phyloP scores from a whole-genome alignment of 2,797 vertebrate species.

The Crax fasciolata region DNA sequence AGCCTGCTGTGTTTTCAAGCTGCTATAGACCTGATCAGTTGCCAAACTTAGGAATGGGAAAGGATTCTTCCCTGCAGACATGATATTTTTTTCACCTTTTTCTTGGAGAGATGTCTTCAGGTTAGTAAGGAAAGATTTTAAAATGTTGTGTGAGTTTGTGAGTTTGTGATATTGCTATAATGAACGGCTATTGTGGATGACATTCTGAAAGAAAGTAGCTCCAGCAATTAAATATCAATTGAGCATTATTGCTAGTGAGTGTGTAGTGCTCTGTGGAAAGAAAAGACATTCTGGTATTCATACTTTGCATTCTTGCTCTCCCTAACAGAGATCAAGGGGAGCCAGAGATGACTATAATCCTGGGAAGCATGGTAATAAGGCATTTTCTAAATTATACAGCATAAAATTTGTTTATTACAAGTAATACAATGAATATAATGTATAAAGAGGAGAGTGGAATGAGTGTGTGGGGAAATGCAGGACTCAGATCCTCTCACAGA shows the following conservation, averaged over 20 bases:
- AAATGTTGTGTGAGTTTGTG: not conserved
- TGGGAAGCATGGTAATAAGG: not conserved
- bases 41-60: not conserved
- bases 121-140: not conserved
- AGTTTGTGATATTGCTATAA: not conserved
- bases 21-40: not conserved
- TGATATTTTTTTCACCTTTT: not conserved
- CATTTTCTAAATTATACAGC: not conserved
- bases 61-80: not conserved
- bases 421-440: not conserved
- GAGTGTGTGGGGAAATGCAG: not conserved
- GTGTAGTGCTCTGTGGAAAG: not conserved
- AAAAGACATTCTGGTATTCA: not conserved
- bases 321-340: not conserved
- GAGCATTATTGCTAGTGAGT: not conserved
- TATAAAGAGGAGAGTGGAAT: not conserved
- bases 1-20: constrained; percentile 36
- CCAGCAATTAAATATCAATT: not conserved
- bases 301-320: not conserved
- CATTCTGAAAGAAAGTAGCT: not conserved
- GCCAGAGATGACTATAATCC: not conserved
- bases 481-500: not conserved
- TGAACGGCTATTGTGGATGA: not conserved
- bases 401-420: not conserved
- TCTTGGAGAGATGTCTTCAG: not conserved